Evolutionary conservation across 2,113 vertebrate genomes (phyloP).

Genomic region (Aphyosemion australe): DNA sequence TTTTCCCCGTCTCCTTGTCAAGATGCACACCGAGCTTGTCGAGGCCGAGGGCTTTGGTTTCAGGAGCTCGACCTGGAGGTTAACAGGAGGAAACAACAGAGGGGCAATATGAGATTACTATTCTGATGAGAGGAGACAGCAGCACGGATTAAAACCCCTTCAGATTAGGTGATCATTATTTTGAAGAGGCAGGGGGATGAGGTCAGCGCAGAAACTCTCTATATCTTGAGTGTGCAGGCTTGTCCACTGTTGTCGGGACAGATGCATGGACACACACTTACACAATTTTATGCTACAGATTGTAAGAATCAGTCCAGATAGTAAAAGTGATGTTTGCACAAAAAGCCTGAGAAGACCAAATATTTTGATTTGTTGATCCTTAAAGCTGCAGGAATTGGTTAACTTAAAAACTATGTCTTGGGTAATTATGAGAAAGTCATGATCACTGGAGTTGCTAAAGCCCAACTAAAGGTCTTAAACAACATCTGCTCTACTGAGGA

Average conservation of each 20-base stretch:
- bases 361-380: background rate
- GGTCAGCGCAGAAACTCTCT: background rate
- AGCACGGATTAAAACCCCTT: background rate
- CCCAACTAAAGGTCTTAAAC: background rate
- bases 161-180: background rate
- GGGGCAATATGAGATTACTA: conserved; percentile 22
- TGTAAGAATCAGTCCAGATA: background rate
- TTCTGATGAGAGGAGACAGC: conserved; percentile 2
- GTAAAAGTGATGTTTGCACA: background rate
- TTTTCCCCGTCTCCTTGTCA: conserved; percentile 83
- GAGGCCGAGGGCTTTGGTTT: conserved; percentile 83
- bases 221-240: no score
- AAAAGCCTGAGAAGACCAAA: background rate
- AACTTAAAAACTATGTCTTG: no score
- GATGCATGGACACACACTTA: no score
- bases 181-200: background rate
- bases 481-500: conserved; percentile 53
- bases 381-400: no score
- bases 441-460: background rate
- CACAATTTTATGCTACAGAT: background rate
- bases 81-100: conserved; percentile 32
- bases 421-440: background rate
- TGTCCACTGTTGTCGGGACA: no score
- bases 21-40: conserved; percentile 81
- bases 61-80: conserved; percentile 85